A percentile compares a stretch with the other conserved stretches of the same genome.
Evolutionary conservation across 2,888 invertebrate species (phyloP).

Genomic region (Julus scanicus): DNA sequence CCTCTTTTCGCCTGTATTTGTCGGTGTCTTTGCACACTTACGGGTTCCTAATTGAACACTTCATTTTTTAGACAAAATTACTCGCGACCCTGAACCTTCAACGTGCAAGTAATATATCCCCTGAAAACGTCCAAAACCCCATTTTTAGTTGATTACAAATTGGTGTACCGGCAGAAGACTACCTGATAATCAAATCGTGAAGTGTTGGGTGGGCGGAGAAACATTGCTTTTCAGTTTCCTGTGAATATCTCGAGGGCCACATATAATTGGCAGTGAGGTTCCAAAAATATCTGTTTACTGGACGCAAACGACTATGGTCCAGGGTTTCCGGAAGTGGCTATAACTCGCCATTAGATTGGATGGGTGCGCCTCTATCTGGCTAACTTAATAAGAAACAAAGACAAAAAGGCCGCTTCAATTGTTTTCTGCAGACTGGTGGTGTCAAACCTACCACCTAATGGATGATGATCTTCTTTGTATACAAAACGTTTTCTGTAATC

Average conservation of each 20-base stretch:
- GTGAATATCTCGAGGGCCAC: constrained; percentile 26
- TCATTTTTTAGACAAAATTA: constrained; percentile 48
- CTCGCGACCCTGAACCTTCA: background rate
- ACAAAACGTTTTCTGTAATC: too few species aligned
- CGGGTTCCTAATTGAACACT: background rate
- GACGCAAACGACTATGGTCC: constrained; percentile 21
- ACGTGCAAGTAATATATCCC: constrained; percentile 22
- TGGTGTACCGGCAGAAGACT: constrained; percentile 12
- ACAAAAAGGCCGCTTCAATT: background rate
- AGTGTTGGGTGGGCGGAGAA: constrained; percentile 21
- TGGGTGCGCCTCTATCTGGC: background rate
- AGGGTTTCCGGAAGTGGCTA: constrained; percentile 5
- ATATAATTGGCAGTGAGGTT: background rate
- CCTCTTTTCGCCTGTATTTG: constrained; percentile 21
- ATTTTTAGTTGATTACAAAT: constrained; percentile 35
- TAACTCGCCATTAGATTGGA: background rate
- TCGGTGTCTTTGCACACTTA: constrained; percentile 40
- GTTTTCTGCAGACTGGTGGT: too few species aligned
- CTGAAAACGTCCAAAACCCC: constrained; percentile 19
- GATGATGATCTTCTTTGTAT: too few species aligned
- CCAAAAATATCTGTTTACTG: constrained; percentile 12
- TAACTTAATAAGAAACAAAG: background rate
- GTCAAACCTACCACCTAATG: too few species aligned
- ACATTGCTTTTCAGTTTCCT: background rate
- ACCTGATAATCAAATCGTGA: constrained; percentile 34